Percentiles rank a stretch among this genome's conserved stretches.
Conservation (phyloP, 2,797 vertebrate genomes). For the Myotis findleyi region DNA sequence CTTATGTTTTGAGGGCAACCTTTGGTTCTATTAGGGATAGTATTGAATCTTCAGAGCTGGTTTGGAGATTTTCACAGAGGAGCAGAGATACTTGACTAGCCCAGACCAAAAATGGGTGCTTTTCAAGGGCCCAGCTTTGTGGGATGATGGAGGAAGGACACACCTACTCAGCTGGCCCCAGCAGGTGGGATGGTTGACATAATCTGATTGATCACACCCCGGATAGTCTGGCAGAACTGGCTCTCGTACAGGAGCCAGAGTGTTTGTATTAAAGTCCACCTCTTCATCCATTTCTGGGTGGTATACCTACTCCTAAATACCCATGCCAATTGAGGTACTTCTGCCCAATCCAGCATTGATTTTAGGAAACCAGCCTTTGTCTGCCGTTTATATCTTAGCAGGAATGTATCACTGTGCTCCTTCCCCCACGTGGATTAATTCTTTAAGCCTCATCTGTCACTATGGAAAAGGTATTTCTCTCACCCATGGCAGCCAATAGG, state of each 20-base stretch:
- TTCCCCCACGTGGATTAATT: neutral
- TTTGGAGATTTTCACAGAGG: slow-evolving; percentile 13
- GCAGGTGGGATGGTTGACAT: neutral
- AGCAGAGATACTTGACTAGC: neutral
- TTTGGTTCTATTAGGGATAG: neutral
- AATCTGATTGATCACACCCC: neutral
- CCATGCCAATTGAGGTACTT: neutral
- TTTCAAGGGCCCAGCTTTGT: neutral
- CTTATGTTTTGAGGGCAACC: neutral
- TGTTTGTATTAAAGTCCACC: neutral
- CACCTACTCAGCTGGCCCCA: fast-evolving
- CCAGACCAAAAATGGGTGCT: neutral
- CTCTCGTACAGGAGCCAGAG: neutral
- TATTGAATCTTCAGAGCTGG: neutral
- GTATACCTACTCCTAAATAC: neutral
- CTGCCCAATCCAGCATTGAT: neutral
- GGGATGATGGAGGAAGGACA: neutral
- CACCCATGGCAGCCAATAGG: neutral
- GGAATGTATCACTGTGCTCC: neutral
- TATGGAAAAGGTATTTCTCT: neutral
- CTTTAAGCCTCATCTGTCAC: neutral
- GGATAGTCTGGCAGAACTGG: neutral
- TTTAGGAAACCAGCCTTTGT: neutral
- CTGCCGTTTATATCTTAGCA: neutral
- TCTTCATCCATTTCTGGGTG: neutral